Base-by-base conservation (phyloP, 37 sponge, comb jelly and placozoan genomes). In the Ianthella basta region DNA sequence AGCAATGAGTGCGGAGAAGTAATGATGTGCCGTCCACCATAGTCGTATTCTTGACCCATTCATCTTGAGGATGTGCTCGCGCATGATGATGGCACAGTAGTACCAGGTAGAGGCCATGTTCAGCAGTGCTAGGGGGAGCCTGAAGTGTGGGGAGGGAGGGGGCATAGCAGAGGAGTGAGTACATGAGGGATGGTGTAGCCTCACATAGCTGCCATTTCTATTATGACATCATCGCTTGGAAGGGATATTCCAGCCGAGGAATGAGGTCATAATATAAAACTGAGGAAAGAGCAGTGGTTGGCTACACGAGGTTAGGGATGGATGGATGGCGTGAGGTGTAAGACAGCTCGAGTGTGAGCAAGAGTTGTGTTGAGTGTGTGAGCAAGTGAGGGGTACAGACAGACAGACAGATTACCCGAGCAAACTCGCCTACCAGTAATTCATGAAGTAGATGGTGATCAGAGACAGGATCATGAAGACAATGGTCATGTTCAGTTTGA, bases 21-120 rank as follows among this genome's bases (percentile, higher is more conserved):
- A 82, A 55, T 82, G 82, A 40, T 82, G 82, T 33, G 65, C 53
- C 10, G 65, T 63, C 82, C 82, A 82, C 82, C 82, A 82, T 14
- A 40, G 60, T 33, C 40, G 53, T 16, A 82, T 82, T 39, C 82
- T 82, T 44, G 82, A 82, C 5, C 82, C 82, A 63, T 82, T 82
- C 39, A 27, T 34, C 44, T 63, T 44, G 25, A 82, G 82, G 0
- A 82, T 82, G 39, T 82, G 44, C 25, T 82, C 82, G 19, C 82
- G 29, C 44, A 82, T 20, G 20, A 63, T 82, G n/a, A 82, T 34
- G 24, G 82, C 65, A 61, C 37, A 63, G 82, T 82, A 82, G 44
- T 63, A 82, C 82, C 82, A 82, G 32, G 82, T 63, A 29, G 44
- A 16, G n/a, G 61, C 4, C n/a, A 82, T 24, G 44, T 82, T 60